A percentile compares a stretch with the other conserved stretches of the same genome.
phyloP scores from a whole-genome alignment of 2,888 invertebrate species.

The Chironomus tentans region DNA sequence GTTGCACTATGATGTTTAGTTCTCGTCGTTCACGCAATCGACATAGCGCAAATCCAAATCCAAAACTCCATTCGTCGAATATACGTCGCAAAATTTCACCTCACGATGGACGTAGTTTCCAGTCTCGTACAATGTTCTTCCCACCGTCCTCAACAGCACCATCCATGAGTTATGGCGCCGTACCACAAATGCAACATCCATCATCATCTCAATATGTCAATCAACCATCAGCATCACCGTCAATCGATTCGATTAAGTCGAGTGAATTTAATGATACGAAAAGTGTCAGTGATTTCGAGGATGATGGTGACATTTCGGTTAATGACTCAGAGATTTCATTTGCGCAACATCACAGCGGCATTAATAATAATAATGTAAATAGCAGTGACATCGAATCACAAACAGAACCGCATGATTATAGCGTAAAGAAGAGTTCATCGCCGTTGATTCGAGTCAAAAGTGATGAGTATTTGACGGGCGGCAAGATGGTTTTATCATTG shows the following conservation, averaged over 20 bases:
- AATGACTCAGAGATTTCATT: conserved; percentile 22
- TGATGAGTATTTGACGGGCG: conserved; percentile 26
- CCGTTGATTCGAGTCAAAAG: conserved; percentile 20
- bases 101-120: conserved; percentile 80
- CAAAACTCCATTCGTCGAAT: conserved; percentile 93
- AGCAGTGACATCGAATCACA: conserved; percentile 15
- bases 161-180: conserved; percentile 62
- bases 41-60: conserved; percentile 95
- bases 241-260: conserved; percentile 18
- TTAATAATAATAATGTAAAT: neutral
- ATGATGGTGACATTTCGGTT: conserved; percentile 26
- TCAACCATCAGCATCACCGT: conserved; percentile 25
- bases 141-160: conserved; percentile 47
- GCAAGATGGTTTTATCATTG: neutral
- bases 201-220: conserved; percentile 25
- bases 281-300: conserved; percentile 24
- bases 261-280: conserved; percentile 21
- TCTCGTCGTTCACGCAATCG: conserved; percentile 88
- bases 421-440: conserved; percentile 16
- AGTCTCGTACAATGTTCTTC: conserved; percentile 66
- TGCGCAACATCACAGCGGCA: no score
- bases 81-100: conserved; percentile 85
- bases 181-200: conserved; percentile 48
- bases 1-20: conserved; percentile 98
- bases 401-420: conserved; percentile 25